phyloP scores from a whole-genome alignment of 2,113 vertebrate species.

The Paraplagusia blochii region DNA sequence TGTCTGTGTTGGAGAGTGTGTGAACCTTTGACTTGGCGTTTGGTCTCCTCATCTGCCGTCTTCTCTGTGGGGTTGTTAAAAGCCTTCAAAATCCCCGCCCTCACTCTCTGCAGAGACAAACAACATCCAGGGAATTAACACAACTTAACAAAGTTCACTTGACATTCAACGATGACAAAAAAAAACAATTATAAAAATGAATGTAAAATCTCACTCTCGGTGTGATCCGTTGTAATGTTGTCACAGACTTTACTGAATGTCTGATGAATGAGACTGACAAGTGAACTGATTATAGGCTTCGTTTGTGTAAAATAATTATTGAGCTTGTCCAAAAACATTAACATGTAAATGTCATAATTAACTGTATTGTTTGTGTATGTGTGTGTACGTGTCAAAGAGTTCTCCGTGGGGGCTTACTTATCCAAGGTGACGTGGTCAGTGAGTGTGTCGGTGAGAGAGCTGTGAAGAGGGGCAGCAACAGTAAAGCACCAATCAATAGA shows the following conservation, averaged over 20 bases:
- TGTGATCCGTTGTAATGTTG: conserved; percentile 2
- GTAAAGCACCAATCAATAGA: conserved; percentile 86
- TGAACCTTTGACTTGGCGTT: conserved; percentile 94
- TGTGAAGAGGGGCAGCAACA: conserved; percentile 77
- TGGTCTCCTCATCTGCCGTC: conserved; percentile 95
- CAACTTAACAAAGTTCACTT: not conserved
- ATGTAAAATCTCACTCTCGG: not conserved
- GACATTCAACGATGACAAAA: conserved; percentile 6
- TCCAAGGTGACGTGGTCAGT: conserved; percentile 75
- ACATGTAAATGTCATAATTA: conserved; percentile 48
- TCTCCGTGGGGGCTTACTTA: conserved; percentile 38
- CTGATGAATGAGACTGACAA: conserved; percentile 54
- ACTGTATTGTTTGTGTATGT: conserved; percentile 37
- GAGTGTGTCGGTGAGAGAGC: conserved; percentile 72
- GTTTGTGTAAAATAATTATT: conserved; percentile 73
- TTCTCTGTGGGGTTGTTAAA: conserved; percentile 98
- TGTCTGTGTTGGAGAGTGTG: not conserved
- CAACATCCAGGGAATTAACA: not conserved
- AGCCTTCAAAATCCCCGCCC: conserved; percentile 91
- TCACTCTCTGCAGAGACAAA: conserved; percentile 84
- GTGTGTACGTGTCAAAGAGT: conserved; percentile 7
- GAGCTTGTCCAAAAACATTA: conserved; percentile 63
- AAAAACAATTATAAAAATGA: conserved; percentile 18
- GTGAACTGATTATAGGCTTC: conserved; percentile 57
- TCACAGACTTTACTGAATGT: conserved; percentile 48